Evolutionary conservation across 2,888 invertebrate genomes (phyloP).

Genomic region (Cartodere bifasciata): DNA sequence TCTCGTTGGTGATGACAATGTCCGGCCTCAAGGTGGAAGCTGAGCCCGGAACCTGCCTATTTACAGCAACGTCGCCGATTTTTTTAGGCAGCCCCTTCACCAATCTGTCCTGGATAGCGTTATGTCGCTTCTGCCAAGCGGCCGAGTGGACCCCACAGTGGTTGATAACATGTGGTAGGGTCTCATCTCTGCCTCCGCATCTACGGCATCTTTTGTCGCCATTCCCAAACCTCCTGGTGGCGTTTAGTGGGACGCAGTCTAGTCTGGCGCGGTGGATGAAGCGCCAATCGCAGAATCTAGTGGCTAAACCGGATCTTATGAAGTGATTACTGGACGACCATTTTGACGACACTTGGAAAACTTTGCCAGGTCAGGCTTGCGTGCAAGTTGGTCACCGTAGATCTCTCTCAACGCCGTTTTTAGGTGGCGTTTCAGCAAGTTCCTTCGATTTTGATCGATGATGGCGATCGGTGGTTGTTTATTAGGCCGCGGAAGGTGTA

Average conservation of each 20-base stretch:
- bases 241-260: constrained; percentile 24
- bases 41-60: constrained; percentile 10
- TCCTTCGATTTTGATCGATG: no score
- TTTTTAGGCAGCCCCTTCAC: constrained; percentile 11
- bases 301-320: constrained; percentile 17
- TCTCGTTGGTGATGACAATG: constrained; percentile 17
- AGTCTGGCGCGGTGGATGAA: constrained; percentile 28
- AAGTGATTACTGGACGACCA: constrained; percentile 22
- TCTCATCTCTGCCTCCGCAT: constrained; percentile 21
- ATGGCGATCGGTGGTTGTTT: no score
- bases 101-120: constrained; percentile 18
- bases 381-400: no score
- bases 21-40: constrained; percentile 17
- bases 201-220: constrained; percentile 16
- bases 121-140: constrained; percentile 20
- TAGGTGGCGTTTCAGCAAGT: no score
- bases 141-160: constrained; percentile 24
- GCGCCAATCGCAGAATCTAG: constrained; percentile 29
- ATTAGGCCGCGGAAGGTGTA: no score
- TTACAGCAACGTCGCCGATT: constrained; percentile 10
- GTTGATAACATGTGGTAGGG: constrained; percentile 27
- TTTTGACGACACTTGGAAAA: constrained; percentile 13
- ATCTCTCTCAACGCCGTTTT: no score
- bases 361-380: constrained; percentile 22
- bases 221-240: constrained; percentile 10